Evolutionary conservation across 2,113 vertebrate genomes (phyloP).

Genomic region (Atractosteus spatula): DNA sequence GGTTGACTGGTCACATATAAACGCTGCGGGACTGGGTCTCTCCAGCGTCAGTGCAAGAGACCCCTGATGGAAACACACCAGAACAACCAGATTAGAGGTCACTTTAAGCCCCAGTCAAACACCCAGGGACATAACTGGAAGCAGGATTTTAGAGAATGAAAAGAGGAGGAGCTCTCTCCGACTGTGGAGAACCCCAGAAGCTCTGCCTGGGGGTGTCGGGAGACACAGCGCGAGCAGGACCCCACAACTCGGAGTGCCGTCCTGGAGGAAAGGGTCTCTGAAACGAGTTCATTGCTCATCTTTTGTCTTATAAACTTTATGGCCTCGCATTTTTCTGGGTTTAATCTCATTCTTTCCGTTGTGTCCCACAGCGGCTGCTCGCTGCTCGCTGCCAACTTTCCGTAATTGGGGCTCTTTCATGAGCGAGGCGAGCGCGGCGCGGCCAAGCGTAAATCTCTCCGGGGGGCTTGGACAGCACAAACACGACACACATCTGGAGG

Average conservation of each 20-base stretch:
- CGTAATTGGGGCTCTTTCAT: conserved; percentile 30
- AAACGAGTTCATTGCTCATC: conserved; percentile 26
- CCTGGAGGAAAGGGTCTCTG: neutral
- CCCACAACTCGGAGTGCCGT: neutral
- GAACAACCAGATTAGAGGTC: too few relatives aligned
- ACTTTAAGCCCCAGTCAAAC: too few relatives aligned
- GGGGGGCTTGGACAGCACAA: conserved; percentile 39
- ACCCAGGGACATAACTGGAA: too few relatives aligned
- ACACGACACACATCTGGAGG: conserved; percentile 51
- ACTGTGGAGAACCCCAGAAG: too few relatives aligned
- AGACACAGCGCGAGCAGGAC: too few relatives aligned
- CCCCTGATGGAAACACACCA: too few relatives aligned
- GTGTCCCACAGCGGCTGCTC: conserved; percentile 36
- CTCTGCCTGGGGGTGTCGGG: too few relatives aligned
- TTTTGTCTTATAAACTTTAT: conserved; percentile 33
- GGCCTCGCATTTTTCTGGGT: conserved; percentile 39
- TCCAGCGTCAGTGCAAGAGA: too few relatives aligned
- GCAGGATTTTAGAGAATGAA: too few relatives aligned
- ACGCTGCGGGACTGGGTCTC: too few relatives aligned
- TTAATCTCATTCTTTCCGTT: conserved; percentile 48
- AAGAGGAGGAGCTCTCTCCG: too few relatives aligned
- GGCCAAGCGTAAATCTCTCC: conserved; percentile 35
- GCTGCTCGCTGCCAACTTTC: conserved; percentile 44
- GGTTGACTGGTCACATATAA: too few relatives aligned
- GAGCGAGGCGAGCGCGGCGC: neutral